phyloP scores from a whole-genome alignment of 64 coral and sea anemone species.

The Trachythela sp. region DNA sequence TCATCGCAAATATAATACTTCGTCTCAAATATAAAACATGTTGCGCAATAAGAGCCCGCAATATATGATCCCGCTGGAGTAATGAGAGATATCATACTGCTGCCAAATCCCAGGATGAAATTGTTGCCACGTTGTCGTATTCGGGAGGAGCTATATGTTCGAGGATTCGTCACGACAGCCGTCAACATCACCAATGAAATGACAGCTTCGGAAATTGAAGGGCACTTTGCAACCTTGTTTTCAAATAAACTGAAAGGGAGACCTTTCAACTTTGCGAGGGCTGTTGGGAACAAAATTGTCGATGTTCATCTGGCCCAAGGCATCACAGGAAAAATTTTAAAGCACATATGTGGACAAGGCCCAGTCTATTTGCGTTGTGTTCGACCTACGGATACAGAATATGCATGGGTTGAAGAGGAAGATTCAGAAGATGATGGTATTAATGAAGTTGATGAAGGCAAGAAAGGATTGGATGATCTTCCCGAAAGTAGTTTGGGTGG shows the following conservation, averaged over 20 bases:
- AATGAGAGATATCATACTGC: conserved; percentile 45
- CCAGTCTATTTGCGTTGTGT: conserved; percentile 37
- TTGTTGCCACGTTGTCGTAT: conserved; percentile 43
- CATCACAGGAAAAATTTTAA: conserved; percentile 31
- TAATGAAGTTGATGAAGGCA: background rate
- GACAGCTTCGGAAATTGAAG: conserved; percentile 20
- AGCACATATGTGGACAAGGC: conserved; percentile 57
- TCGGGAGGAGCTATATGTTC: conserved; percentile 45
- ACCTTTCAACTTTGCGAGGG: conserved; percentile 39
- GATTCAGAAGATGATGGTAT: conserved; percentile 11
- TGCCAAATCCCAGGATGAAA: conserved; percentile 36
- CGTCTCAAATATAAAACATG: too few species aligned
- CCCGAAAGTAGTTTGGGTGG: background rate
- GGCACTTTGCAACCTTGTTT: conserved; percentile 26
- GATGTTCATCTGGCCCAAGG: background rate
- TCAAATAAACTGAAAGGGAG: conserved; percentile 33
- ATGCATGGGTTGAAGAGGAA: conserved; percentile 37
- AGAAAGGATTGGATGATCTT: background rate
- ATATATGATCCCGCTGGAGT: too few species aligned
- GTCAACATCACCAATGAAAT: conserved; percentile 41
- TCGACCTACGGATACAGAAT: conserved; percentile 33
- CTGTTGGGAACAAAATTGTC: conserved; percentile 52
- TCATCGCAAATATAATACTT: too few species aligned
- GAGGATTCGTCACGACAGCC: conserved; percentile 45
- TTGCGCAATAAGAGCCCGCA: too few species aligned